These are phyloP conservation scores for Yoshiicerus persimilis DNA, from an alignment of 1,140 invertebrate species.

Conservation along the genomic window DNA sequence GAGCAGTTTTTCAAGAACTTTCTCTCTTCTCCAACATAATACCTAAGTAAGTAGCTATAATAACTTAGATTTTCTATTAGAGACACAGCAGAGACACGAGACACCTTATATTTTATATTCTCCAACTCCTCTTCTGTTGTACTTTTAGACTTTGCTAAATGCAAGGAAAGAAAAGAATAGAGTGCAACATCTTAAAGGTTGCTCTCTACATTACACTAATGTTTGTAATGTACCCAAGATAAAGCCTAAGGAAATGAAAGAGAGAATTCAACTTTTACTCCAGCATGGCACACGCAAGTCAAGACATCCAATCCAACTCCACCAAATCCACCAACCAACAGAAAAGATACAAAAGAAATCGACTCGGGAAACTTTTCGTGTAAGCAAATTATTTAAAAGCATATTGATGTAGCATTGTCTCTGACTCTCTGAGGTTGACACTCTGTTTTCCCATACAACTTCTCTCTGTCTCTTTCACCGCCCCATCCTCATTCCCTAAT, in stretches of 20 bases:
- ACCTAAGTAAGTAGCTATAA: not conserved
- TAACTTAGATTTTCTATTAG: too few species aligned
- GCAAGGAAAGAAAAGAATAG: not conserved
- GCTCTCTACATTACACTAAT: not conserved
- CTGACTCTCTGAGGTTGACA: not conserved
- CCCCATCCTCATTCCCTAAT: not conserved
- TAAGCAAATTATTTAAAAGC: slow-evolving; percentile 32
- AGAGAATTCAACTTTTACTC: not conserved
- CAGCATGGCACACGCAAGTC: not conserved
- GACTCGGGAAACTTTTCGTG: not conserved
- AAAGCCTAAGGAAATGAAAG: not conserved
- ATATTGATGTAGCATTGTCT: slow-evolving; percentile 17
- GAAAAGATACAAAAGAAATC: slow-evolving; percentile 15
- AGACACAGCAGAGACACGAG: too few species aligned
- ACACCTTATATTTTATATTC: too few species aligned
- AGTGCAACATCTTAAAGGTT: not conserved
- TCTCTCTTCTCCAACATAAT: too few species aligned
- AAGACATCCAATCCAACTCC: not conserved
- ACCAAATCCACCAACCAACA: not conserved
- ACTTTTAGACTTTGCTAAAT: too few species aligned
- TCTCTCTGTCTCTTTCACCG: not conserved
- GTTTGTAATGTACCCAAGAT: not conserved
- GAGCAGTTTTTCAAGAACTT: not conserved
- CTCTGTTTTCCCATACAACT: not conserved
- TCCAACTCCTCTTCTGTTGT: too few species aligned